Evolutionary conservation across 2,888 invertebrate species (phyloP).

Genomic region (Plebejus anna): DNA sequence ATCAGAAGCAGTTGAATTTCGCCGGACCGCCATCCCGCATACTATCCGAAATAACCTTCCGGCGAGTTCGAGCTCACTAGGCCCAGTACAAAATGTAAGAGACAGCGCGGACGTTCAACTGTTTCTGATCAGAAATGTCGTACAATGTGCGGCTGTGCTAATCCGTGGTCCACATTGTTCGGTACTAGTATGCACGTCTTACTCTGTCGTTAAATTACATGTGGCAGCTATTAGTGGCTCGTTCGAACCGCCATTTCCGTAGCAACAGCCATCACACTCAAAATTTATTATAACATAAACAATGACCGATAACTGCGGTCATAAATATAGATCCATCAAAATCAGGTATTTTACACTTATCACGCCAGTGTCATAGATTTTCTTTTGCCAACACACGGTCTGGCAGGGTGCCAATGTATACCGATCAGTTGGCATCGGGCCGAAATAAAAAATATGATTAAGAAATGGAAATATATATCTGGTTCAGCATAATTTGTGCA

Average conservation of each 20-base stretch:
- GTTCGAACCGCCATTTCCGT: background rate
- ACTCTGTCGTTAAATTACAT: background rate
- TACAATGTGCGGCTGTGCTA: too few relatives aligned
- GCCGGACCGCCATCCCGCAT: too few relatives aligned
- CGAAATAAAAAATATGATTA: slow-evolving; percentile 52
- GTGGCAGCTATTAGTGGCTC: background rate
- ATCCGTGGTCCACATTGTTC: too few relatives aligned
- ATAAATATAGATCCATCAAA: slow-evolving; percentile 32
- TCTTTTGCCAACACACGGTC: slow-evolving; percentile 52
- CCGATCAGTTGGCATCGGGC: slow-evolving; percentile 66
- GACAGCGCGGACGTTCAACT: too few relatives aligned
- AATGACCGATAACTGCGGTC: slow-evolving; percentile 11
- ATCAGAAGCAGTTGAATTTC: too few relatives aligned
- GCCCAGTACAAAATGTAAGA: too few relatives aligned
- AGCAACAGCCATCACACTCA: background rate
- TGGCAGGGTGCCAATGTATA: slow-evolving; percentile 60
- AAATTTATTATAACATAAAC: slow-evolving; percentile 19
- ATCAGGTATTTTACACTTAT: slow-evolving; percentile 36
- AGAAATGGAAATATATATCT: slow-evolving; percentile 51
- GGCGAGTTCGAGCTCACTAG: too few relatives aligned
- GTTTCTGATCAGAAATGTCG: too few relatives aligned
- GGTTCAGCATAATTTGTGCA: slow-evolving; percentile 4
- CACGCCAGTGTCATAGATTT: slow-evolving; percentile 33
- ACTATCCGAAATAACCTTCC: too few relatives aligned
- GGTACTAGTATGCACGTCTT: too few relatives aligned